These are phyloP conservation scores for Drosophila kuntzei DNA, from an alignment of 2,888 invertebrate genomes.

Conservation along the genomic window DNA sequence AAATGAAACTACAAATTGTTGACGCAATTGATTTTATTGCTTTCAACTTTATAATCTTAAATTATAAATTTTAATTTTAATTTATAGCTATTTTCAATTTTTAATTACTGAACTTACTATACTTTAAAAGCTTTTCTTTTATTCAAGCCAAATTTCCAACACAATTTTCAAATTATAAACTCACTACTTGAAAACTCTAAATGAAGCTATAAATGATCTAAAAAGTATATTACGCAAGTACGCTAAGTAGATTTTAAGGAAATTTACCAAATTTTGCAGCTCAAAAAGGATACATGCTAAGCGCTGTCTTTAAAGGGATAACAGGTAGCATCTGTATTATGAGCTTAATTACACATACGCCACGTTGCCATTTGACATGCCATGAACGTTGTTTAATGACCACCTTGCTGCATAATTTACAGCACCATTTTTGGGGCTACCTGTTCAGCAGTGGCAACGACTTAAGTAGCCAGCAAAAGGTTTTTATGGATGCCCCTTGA, in stretches of 20 bases:
- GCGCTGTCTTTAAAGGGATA: slow-evolving; percentile 16
- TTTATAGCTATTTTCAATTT: no score
- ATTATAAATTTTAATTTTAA: no score
- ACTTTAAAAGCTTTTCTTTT: no score
- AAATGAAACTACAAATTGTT: neutral
- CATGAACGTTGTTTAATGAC: slow-evolving; percentile 58
- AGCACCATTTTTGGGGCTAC: slow-evolving; percentile 52
- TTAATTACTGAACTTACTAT: no score
- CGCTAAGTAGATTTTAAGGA: neutral
- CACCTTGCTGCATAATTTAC: slow-evolving; percentile 72
- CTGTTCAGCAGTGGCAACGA: slow-evolving; percentile 49
- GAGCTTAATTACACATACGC: slow-evolving; percentile 75
- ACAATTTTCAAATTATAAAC: neutral
- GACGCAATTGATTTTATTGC: neutral
- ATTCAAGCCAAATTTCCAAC: no score
- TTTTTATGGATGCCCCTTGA: slow-evolving; percentile 61
- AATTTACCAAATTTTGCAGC: neutral
- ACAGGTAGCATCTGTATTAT: slow-evolving; percentile 44
- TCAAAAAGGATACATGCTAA: neutral
- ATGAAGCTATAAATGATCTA: no score
- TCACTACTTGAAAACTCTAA: neutral
- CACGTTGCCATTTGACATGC: slow-evolving; percentile 59
- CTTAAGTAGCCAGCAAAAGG: slow-evolving; percentile 73
- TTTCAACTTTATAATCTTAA: no score
- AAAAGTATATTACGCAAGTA: neutral